Percentiles rank a stretch among this genome's conserved stretches.
Evolutionary conservation across 2,888 invertebrate species (phyloP).

Genomic region (Drosophila subsilvestris): DNA sequence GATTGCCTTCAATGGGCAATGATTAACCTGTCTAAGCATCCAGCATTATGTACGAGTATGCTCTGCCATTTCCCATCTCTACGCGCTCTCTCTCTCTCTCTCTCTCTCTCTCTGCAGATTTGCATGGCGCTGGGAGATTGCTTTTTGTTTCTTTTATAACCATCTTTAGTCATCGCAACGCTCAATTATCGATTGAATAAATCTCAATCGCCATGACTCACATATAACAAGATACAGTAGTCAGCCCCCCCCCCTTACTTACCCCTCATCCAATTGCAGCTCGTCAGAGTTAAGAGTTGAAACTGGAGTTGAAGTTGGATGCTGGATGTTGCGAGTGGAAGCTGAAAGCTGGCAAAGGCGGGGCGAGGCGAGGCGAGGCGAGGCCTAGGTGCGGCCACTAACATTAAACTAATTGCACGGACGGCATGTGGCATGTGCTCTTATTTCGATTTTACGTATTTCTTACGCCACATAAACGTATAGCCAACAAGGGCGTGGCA

Average conservation of each 20-base stretch:
- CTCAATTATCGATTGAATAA: conserved; percentile 35
- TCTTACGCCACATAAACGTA: not conserved
- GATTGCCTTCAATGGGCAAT: too few species aligned
- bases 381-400: conserved; percentile 61
- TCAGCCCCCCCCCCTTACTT: not conserved
- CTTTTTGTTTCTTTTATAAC: conserved; percentile 14
- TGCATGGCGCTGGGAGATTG: conserved; percentile 8
- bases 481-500: not conserved
- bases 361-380: conserved; percentile 27
- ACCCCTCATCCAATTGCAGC: too few species aligned
- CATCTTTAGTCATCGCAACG: conserved; percentile 20
- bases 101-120: not conserved
- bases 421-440: conserved; percentile 42
- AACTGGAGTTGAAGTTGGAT: conserved; percentile 8
- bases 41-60: too few species aligned
- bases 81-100: not conserved
- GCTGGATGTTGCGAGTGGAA: not conserved
- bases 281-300: not conserved
- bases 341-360: conserved; percentile 20
- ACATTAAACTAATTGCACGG: conserved; percentile 62
- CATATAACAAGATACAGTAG: conserved; percentile 25
- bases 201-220: conserved; percentile 36
- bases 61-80: too few species aligned
- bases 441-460: conserved; percentile 28
- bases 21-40: too few species aligned